These are phyloP conservation scores for Pogonomyrmex barbatus DNA, from an alignment of 1,140 invertebrate genomes.

Conservation along the genomic window DNA sequence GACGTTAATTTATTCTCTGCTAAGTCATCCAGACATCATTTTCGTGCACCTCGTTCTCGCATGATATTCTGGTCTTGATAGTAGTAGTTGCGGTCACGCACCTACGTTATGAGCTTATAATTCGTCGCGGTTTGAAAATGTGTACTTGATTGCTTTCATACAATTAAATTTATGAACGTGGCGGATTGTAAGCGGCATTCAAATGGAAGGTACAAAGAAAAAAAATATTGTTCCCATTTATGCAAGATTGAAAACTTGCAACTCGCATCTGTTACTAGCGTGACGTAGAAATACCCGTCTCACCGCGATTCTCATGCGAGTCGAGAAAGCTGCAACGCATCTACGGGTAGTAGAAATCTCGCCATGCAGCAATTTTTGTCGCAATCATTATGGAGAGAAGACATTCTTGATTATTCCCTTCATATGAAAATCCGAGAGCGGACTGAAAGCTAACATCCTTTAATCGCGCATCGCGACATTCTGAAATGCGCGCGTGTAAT, in stretches of 20 bases:
- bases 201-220: not conserved
- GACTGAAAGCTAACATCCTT: not conserved
- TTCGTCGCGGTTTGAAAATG: not conserved
- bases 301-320: not conserved
- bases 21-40: slow-evolving; percentile 44
- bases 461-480: not conserved
- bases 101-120: not conserved
- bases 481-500: not conserved
- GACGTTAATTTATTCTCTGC: slow-evolving; percentile 68
- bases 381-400: not conserved
- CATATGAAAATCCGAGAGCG: slow-evolving; percentile 48
- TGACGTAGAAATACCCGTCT: not conserved
- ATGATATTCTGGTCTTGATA: slow-evolving; percentile 5
- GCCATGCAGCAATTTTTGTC: slow-evolving; percentile 31
- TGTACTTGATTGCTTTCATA: slow-evolving; percentile 8
- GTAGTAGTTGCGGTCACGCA: not conserved
- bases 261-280: slow-evolving; percentile 18
- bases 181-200: not conserved
- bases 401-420: slow-evolving; percentile 45
- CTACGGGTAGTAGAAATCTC: slow-evolving; percentile 28
- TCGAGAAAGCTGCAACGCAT: slow-evolving; percentile 7
- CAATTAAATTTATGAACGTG: slow-evolving; percentile 26
- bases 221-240: not conserved
- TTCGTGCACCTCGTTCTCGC: slow-evolving; percentile 27
- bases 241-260: not conserved